Evolutionary conservation across 2,113 vertebrate genomes (phyloP), one percentile per base, ranked within the genome.

Genomic region (Accipiter cooperii): DNA sequence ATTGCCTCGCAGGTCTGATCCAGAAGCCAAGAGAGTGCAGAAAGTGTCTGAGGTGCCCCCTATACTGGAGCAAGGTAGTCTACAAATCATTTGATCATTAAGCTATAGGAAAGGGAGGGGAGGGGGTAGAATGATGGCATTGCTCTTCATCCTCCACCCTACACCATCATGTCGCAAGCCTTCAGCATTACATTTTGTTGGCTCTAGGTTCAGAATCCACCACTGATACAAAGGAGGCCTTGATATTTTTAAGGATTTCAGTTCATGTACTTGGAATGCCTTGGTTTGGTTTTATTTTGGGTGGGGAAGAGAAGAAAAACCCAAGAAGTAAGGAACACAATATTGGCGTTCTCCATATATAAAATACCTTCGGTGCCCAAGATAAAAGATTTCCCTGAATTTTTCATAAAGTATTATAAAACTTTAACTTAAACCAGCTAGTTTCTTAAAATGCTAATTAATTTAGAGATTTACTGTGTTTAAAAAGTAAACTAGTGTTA

Each of bases 41-140:
- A 83, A 64, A 15, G 3, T 25, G 4, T 75, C 75, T 84, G 47
- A 77, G 25, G 15, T 47, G 36, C 14, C 13, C 21, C 7, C 3
- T 46, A 6, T 9, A 60, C 10, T 20, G 58, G 25, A 91, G 16
- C 33, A 61, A 83, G 12, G 25, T 33, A 63, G 9, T 54, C 24
- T 49, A 60, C 13, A 74, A 36, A 90, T 49, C 17, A 49, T 61
- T 47, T 65, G 8, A 58, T 86, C 31, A 31, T 70, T 63, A 36
- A 83, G 8, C 25, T 79, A 13, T 10, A 63, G 42, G 17, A 63
- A 61, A 71, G 9, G 20, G 7, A 28, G 8, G 6, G 9, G 64
- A 66, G 10, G 5, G 7, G 9, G 3, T 49, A 65, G 52, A 78
- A 68, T 0, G 0, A 44, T 47, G 28, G 5, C 3, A 10, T 44